These are phyloP conservation scores for Anastrepha obliqua DNA, from an alignment of 1,140 invertebrate genomes.

Conservation along the genomic window DNA sequence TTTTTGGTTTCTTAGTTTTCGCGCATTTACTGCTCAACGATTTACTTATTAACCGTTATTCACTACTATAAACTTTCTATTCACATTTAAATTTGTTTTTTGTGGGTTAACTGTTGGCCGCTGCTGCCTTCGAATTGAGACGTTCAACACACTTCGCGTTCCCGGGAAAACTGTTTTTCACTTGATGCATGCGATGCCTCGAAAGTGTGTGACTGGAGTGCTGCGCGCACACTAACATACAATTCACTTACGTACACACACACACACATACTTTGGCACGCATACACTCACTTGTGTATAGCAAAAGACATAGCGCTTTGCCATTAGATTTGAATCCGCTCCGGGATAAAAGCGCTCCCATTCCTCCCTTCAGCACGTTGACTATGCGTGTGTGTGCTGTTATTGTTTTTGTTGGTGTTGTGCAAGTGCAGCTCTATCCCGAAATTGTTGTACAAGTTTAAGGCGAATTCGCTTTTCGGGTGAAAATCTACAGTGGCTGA, in stretches of 20 bases:
- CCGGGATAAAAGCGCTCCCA: constrained; percentile 1
- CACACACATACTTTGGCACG: not conserved
- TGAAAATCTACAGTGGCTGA: not conserved
- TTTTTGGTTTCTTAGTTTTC: not conserved
- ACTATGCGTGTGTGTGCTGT: not conserved
- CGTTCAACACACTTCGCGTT: constrained; percentile 64
- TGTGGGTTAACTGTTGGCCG: not conserved
- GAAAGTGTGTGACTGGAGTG: constrained; percentile 49
- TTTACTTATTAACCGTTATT: not conserved
- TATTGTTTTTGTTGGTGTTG: not conserved
- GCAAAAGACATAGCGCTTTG: not conserved
- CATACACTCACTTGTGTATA: no score
- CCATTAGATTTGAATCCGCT: not conserved
- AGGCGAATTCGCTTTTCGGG: constrained; percentile 3
- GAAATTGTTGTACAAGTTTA: constrained; percentile 31
- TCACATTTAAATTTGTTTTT: not conserved
- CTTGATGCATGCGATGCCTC: constrained; percentile 70
- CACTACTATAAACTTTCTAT: not conserved
- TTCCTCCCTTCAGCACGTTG: not conserved
- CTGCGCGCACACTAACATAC: constrained; percentile 1
- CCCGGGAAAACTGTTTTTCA: constrained; percentile 73
- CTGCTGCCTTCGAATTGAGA: constrained; percentile 1
- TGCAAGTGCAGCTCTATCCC: constrained; percentile 26
- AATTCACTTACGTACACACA: not conserved
- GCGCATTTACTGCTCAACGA: not conserved